phyloP scores from a whole-genome alignment of 2,113 vertebrate species.

The Coracopsis vasa region DNA sequence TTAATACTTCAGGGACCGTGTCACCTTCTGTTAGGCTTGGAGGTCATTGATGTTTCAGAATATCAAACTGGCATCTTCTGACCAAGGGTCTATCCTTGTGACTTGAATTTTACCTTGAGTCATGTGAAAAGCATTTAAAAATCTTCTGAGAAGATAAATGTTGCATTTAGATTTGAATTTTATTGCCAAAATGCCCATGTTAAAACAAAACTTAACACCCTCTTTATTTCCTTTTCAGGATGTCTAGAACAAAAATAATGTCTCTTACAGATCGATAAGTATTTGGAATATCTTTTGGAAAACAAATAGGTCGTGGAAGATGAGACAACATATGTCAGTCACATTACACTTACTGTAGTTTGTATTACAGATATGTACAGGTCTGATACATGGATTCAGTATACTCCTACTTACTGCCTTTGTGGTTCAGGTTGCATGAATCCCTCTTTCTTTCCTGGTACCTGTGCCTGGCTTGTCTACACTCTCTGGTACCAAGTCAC shows the following conservation, averaged over 20 bases:
- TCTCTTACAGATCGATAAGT: not conserved
- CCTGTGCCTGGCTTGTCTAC: not conserved
- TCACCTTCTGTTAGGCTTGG: not conserved
- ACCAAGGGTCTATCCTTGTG: not conserved
- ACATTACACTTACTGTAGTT: not conserved
- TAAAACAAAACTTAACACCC: not conserved
- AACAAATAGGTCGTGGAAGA: not conserved
- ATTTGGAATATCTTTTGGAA: not conserved
- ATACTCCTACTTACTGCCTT: accelerated
- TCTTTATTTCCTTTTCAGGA: not conserved
- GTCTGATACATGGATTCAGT: not conserved
- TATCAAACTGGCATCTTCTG: not conserved
- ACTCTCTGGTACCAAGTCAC: no score
- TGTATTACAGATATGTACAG: not conserved
- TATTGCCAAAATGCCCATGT: not conserved
- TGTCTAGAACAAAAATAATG: not conserved
- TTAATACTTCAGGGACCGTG: not conserved
- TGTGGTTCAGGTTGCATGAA: not conserved
- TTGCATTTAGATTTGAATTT: not conserved
- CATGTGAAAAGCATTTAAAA: not conserved
- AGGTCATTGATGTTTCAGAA: not conserved
- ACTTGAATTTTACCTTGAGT: not conserved
- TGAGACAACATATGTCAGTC: not conserved
- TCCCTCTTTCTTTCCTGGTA: accelerated
- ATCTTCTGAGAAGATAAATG: not conserved